Evolutionary conservation across 2,888 invertebrate species (phyloP).

Genomic region (Tenthredo notha): DNA sequence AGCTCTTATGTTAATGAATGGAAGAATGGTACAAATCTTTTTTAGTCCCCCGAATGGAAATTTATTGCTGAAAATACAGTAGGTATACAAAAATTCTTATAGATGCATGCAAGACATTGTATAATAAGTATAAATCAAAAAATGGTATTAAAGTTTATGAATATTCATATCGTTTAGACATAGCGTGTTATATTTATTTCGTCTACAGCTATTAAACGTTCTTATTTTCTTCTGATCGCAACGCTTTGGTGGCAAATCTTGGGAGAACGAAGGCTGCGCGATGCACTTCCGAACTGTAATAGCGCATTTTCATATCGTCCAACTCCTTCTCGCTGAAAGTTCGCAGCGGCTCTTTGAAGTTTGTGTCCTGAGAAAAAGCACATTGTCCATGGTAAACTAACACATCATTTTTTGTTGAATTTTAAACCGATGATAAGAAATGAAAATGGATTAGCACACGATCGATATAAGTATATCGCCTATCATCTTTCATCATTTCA

Average conservation of each 20-base stretch:
- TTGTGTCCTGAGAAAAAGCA: conserved; percentile 78
- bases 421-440: background rate
- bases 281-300: conserved; percentile 94
- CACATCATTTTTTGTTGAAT: background rate
- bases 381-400: background rate
- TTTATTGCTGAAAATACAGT: background rate
- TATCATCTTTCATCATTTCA: conserved; percentile 18
- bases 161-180: background rate
- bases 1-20: background rate
- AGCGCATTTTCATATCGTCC: conserved; percentile 87
- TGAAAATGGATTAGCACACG: background rate
- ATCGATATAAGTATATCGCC: background rate
- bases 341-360: conserved; percentile 85
- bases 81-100: background rate
- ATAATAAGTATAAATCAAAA: background rate
- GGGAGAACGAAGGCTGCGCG: conserved; percentile 93
- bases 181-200: background rate
- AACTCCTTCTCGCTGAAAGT: conserved; percentile 85
- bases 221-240: background rate
- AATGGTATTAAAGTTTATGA: background rate
- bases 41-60: background rate
- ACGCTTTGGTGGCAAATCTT: conserved; percentile 82
- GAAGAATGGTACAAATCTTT: background rate
- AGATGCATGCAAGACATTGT: background rate
- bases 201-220: background rate